These are phyloP conservation scores for Lysandra coridon DNA, from an alignment of 2,888 invertebrate species.

Conservation along the genomic window DNA sequence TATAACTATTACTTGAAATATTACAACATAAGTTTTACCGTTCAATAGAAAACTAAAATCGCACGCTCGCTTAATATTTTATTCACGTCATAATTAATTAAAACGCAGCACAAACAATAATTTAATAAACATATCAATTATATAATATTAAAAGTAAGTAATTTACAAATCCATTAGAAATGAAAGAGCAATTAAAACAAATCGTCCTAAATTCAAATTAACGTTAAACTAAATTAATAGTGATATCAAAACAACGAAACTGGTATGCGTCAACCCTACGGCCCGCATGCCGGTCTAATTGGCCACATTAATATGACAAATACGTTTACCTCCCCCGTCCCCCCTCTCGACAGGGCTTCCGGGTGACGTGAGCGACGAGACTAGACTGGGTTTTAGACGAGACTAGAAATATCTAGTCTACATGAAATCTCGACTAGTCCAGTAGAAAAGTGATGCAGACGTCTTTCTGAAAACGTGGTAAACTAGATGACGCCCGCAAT, in stretches of 20 bases:
- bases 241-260: not conserved
- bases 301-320: conserved; percentile 77
- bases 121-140: too few species aligned
- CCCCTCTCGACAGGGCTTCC: conserved; percentile 39
- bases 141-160: too few species aligned
- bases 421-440: too few species aligned
- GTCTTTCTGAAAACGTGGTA: too few species aligned
- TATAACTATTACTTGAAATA: too few species aligned
- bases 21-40: too few species aligned
- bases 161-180: not conserved
- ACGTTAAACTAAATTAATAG: not conserved
- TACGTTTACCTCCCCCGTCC: conserved; percentile 66
- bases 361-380: conserved; percentile 30
- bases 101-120: too few species aligned
- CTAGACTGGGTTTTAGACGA: not conserved
- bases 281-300: conserved; percentile 73
- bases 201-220: not conserved
- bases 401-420: not conserved
- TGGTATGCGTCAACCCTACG: conserved; percentile 53
- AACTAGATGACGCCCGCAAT: too few species aligned
- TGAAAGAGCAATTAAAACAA: not conserved
- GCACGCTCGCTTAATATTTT: too few species aligned
- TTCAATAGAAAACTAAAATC: too few species aligned
- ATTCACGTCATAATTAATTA: too few species aligned
- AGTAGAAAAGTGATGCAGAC: too few species aligned